These are phyloP conservation scores for Lasioglossum malachurum DNA, from an alignment of 2,888 invertebrate species.

Conservation along the genomic window DNA sequence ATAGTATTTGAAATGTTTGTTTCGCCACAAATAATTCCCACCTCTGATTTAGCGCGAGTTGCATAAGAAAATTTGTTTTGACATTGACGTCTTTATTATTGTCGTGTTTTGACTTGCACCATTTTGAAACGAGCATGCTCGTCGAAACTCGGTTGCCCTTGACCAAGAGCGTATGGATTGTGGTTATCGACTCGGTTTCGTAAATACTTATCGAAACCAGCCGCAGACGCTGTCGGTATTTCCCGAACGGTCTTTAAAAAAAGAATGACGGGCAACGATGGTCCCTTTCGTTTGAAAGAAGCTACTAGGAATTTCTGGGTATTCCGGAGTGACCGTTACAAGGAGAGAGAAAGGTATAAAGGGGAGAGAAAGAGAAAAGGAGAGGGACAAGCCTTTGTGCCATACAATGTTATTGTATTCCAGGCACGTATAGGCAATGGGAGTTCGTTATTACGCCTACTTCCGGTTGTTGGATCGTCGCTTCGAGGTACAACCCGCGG, in stretches of 20 bases:
- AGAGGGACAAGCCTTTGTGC: slow-evolving; percentile 47
- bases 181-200: not conserved
- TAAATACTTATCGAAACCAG: not conserved
- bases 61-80: too few species aligned
- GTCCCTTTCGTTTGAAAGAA: slow-evolving; percentile 22
- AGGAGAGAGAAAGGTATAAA: not conserved
- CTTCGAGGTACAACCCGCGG: slow-evolving; percentile 41
- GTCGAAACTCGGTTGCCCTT: not conserved
- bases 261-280: not conserved
- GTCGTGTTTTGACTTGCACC: not conserved
- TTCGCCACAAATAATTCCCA: too few species aligned
- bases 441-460: slow-evolving; percentile 78
- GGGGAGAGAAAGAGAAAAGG: slow-evolving; percentile 24
- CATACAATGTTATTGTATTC: slow-evolving; percentile 71
- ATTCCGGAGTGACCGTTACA: slow-evolving; percentile 35
- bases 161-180: not conserved
- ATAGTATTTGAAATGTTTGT: too few species aligned
- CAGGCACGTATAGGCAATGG: slow-evolving; percentile 72
- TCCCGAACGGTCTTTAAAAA: not conserved
- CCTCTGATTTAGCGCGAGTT: too few species aligned
- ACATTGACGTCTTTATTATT: too few species aligned
- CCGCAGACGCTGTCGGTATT: not conserved
- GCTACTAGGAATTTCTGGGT: slow-evolving; percentile 56
- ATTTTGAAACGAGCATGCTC: not conserved
- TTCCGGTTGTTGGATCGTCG: slow-evolving; percentile 74